A percentile compares a stretch with the other conserved stretches of the same genome.
Conservation (phyloP, 2,797 vertebrate species). For the Propithecus deckenii region DNA sequence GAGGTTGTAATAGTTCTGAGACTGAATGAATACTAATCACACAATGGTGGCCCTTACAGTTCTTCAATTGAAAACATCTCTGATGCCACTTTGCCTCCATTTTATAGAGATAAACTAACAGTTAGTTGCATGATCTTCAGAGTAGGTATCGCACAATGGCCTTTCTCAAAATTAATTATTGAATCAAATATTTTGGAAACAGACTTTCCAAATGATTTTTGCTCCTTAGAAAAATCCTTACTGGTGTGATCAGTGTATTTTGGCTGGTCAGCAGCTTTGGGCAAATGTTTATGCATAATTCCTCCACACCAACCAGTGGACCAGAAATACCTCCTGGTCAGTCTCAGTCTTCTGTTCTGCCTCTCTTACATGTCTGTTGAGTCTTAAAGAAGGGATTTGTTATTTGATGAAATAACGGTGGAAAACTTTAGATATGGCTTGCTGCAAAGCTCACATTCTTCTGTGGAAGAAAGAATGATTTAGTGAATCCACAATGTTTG, state of each 20-base stretch:
- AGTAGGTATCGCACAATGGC: background rate
- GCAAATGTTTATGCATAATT: background rate
- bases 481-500: background rate
- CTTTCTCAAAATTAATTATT: conserved; percentile 3
- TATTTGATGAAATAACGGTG: background rate
- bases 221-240: background rate
- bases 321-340: background rate
- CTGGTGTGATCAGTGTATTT: background rate
- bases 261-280: background rate
- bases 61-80: background rate
- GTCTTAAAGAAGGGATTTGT: background rate
- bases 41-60: background rate
- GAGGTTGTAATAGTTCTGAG: background rate
- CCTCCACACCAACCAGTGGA: background rate
- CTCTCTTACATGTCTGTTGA: background rate
- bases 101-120: background rate
- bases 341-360: background rate
- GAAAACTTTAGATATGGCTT: background rate
- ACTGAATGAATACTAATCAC: background rate
- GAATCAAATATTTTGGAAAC: background rate
- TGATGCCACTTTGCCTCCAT: background rate
- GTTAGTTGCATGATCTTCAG: background rate
- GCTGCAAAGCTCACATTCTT: background rate
- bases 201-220: background rate
- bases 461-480: conserved; percentile 11